Base-by-base conservation (phyloP, 2,797 vertebrate genomes). In the Galaxias olidus region DNA sequence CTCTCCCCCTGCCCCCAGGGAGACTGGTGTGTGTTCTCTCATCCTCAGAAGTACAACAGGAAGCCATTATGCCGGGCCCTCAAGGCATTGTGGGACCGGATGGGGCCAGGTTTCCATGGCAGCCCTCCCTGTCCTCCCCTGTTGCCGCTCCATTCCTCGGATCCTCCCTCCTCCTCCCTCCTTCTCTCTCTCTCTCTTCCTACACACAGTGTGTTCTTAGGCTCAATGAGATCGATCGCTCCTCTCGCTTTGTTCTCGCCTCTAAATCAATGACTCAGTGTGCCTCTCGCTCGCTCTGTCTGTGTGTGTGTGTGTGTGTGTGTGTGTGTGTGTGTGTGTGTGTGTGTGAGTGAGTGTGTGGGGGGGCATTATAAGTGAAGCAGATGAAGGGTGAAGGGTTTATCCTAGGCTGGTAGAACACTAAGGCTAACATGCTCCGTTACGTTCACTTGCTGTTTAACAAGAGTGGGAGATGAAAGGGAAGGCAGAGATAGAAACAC, bases 181-280 rank as follows among this genome's bases (percentile, higher is more conserved):
- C 67, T 69, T 63, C 52, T 18, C 30, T 11, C 19, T 10, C 55
- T 66, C 68, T 54, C 60, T 50, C 15, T n/a, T 62, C 66, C 61
- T 48, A 56, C n/a, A 49, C 59, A 76, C 74, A 78, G 71, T 41
- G 67, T 84, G 81, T 87, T 82, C 66, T 56, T 41, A 2, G 76
- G 78, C 73, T 85, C 86, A 81, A 82, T 74, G 72, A 68, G 74
- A 89, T 89, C 78, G 68, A 90, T 91, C 72, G 63, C 80, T 53
- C 65, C 77, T 66, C 82, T 82, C 83, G 83, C 81, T 76, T 76
- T 78, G 77, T 84, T 79, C 79, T 84, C 72, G 49, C 73, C 63
- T 65, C 71, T 71, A 83, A 87, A 89, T 90, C 87, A 84, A 88
- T 87, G 84, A 68, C 69, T 84, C 70, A 82, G 84, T 84, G 80